A percentile compares a stretch with the other conserved stretches of the same genome.
phyloP scores from a whole-genome alignment of 2,113 vertebrate genomes.

The Coregonus clupeaformis region DNA sequence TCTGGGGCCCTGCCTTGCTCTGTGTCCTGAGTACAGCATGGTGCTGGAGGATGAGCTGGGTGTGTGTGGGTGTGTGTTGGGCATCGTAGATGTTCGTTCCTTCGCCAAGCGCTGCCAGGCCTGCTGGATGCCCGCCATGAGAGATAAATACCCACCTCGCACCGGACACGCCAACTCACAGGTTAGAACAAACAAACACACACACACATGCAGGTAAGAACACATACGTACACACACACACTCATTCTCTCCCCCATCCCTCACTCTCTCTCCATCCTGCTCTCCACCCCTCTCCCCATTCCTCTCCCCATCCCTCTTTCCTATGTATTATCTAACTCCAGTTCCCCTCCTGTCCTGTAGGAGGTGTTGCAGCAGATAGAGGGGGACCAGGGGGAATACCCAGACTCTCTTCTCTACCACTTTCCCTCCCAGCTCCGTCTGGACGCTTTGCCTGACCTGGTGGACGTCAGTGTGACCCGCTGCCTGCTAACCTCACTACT shows the following conservation, averaged over 20 bases:
- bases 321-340: background rate
- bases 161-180: slow-evolving; percentile 53
- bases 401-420: slow-evolving; percentile 78
- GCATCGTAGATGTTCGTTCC: slow-evolving; percentile 73
- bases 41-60: slow-evolving; percentile 83
- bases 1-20: slow-evolving; percentile 78
- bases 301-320: background rate
- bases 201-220: background rate
- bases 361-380: slow-evolving; percentile 75
- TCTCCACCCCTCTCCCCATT: background rate
- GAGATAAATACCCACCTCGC: slow-evolving; percentile 75
- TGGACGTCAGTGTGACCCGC: slow-evolving; percentile 77
- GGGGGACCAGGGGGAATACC: slow-evolving; percentile 75
- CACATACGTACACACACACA: background rate
- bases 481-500: slow-evolving; percentile 79
- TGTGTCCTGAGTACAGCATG: slow-evolving; percentile 82
- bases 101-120: slow-evolving; percentile 79
- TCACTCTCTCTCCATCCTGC: background rate
- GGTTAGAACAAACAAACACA: slow-evolving; percentile 48
- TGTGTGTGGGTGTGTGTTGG: slow-evolving; percentile 76
- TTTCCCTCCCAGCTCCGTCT: slow-evolving; percentile 83
- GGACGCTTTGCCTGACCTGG: slow-evolving; percentile 74
- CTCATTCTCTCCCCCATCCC: background rate
- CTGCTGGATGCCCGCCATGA: slow-evolving; percentile 78
- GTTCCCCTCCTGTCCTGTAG: slow-evolving; percentile 46